A percentile compares a stretch with the other conserved stretches of the same genome.
Evolutionary conservation across 2,113 vertebrate genomes (phyloP).

Genomic region (Holacanthus passer): DNA sequence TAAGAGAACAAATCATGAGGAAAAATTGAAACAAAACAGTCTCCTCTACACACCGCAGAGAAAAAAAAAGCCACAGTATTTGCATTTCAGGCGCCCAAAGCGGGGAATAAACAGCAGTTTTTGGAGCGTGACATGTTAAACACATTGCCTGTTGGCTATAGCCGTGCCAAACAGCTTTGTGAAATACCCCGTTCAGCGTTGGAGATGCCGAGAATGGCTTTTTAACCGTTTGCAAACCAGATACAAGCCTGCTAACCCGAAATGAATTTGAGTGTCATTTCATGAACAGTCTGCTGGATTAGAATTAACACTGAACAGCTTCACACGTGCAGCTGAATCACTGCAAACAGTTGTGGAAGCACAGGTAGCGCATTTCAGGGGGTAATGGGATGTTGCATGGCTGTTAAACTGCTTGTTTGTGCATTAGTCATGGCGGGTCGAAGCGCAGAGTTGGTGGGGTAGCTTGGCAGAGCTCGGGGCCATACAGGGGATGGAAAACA

Average conservation of each 20-base stretch:
- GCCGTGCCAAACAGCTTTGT: conserved; percentile 73
- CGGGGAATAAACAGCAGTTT: conserved; percentile 78
- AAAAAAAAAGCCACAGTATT: conserved; percentile 65
- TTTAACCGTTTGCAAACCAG: conserved; percentile 68
- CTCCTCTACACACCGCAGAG: conserved; percentile 53
- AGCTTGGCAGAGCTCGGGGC: conserved; percentile 62
- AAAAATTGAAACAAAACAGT: conserved; percentile 61
- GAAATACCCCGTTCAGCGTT: conserved; percentile 68
- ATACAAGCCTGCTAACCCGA: conserved; percentile 27
- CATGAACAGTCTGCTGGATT: conserved; percentile 42
- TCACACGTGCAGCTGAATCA: conserved; percentile 36
- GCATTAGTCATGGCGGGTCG: conserved; percentile 71
- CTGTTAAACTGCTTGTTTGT: conserved; percentile 74
- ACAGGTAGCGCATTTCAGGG: conserved; percentile 60
- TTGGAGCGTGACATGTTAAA: conserved; percentile 83
- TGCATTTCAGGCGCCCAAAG: conserved; percentile 77
- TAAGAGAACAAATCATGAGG: conserved; percentile 77
- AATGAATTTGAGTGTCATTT: conserved; percentile 25
- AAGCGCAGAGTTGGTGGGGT: conserved; percentile 35
- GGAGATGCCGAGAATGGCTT: conserved; percentile 69
- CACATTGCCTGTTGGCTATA: conserved; percentile 79
- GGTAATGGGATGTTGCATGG: conserved; percentile 62
- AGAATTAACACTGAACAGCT: conserved; percentile 23
- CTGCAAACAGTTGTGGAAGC: conserved; percentile 57
- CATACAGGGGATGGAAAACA: conserved; percentile 50